phyloP scores from a whole-genome alignment of 2,113 vertebrate genomes.

The Scytalopus superciliaris region DNA sequence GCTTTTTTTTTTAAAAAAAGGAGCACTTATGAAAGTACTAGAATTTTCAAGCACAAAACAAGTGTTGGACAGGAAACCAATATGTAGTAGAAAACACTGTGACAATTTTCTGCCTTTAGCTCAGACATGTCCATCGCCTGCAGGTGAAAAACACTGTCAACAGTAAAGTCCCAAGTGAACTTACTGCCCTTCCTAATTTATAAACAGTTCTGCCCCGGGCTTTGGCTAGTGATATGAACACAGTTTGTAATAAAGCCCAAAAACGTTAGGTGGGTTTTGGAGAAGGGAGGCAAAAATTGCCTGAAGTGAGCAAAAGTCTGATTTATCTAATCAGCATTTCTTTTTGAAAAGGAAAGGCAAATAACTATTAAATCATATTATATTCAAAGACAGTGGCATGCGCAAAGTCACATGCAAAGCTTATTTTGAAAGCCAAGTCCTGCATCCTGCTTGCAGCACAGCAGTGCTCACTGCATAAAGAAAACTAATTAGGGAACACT shows the following conservation, averaged over 20 bases:
- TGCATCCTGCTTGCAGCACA: background rate
- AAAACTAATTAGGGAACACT: background rate
- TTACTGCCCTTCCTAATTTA: background rate
- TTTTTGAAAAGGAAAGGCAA: background rate
- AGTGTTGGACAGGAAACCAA: background rate
- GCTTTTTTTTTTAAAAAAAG: background rate
- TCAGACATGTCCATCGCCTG: background rate
- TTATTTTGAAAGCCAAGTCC: conserved; percentile 21
- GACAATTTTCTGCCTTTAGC: background rate
- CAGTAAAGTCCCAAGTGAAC: background rate
- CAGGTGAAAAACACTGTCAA: background rate
- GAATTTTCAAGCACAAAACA: conserved; percentile 24
- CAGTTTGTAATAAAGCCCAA: background rate
- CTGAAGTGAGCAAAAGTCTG: background rate
- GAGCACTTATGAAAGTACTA: conserved; percentile 3
- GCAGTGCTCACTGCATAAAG: background rate
- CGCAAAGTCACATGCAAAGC: conserved; percentile 2
- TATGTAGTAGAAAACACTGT: background rate
- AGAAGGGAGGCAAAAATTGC: background rate
- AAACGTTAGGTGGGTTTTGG: background rate
- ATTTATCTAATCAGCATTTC: background rate
- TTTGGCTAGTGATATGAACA: background rate
- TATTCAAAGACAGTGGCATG: background rate
- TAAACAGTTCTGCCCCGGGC: background rate
- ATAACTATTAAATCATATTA: background rate